Percentiles rank a stretch among this genome's conserved stretches.
These are phyloP conservation scores for Heliconius hewitsoni DNA, from an alignment of 1,140 invertebrate genomes.

Conservation along the genomic window DNA sequence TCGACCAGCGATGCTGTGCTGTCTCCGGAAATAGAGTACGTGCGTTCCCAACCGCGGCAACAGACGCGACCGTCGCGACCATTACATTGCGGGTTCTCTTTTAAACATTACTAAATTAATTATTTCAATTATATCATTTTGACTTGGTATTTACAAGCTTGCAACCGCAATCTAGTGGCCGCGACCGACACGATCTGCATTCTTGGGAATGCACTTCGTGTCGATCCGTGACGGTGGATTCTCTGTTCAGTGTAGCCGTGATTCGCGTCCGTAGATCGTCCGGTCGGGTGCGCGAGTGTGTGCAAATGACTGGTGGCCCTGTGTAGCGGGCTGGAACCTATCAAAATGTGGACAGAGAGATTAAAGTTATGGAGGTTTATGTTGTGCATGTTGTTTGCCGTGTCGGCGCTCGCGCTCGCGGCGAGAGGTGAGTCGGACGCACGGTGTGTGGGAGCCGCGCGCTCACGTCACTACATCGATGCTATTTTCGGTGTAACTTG, in stretches of 20 bases:
- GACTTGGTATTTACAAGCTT: conserved; percentile 4
- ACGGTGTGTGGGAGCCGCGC: conserved; percentile 52
- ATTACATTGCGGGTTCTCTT: conserved; percentile 62
- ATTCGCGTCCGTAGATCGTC: conserved; percentile 65
- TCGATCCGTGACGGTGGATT: conserved; percentile 48
- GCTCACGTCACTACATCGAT: conserved; percentile 62
- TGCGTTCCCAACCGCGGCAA: conserved; percentile 38
- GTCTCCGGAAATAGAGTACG: conserved; percentile 82
- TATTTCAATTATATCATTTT: background rate
- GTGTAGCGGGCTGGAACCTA: conserved; percentile 61
- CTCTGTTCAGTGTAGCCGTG: conserved; percentile 70
- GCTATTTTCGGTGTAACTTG: conserved; percentile 77
- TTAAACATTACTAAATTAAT: conserved; percentile 34
- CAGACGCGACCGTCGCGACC: conserved; percentile 42
- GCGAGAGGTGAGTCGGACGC: conserved; percentile 66
- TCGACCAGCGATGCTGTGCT: conserved; percentile 82
- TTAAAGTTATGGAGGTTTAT: conserved; percentile 78
- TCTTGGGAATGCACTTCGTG: conserved; percentile 61
- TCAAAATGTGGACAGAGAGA: conserved; percentile 78
- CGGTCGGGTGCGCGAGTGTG: conserved; percentile 75
- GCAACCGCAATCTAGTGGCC: conserved; percentile 54
- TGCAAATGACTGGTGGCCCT: conserved; percentile 78
- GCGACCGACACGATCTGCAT: conserved; percentile 57
- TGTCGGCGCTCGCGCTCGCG: conserved; percentile 66
- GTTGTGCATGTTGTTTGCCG: conserved; percentile 75